Base-by-base conservation (phyloP, 2,113 vertebrate genomes). In the Pachypanchax playfairii region DNA sequence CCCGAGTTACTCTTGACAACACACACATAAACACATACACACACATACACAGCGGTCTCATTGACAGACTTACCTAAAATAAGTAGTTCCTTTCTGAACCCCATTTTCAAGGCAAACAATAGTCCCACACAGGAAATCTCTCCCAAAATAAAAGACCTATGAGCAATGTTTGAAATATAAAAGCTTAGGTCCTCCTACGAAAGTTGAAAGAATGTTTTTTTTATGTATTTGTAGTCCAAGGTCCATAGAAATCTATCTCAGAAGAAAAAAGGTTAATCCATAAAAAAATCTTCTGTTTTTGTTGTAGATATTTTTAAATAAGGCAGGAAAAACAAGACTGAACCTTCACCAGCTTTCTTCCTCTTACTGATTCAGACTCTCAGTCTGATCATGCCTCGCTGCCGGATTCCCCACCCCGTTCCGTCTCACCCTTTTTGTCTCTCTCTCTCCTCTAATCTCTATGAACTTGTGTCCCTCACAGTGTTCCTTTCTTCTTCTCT, bases 51-150 rank as follows among this genome's bases (percentile, higher is more conserved):
- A 3, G 22, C 28, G 20, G 7, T 44, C 6, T 54, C 49, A 61
- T 33, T 65, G 22, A 72, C 47, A 36, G 50, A 86, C 87, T 86
- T 56, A 87, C 87, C 73, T 5, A 85, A 59, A 31, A 73, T 25
- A 31, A 82, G 39, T 1, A 85, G 43, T 17, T 35, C 55, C 43
- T 75, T 87, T 12, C 35, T 12, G 36, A 21, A 17, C 47, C 33
- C 70, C 85, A 87, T 87, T 51, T 58, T 55, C 29, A 47, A 51
- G 10, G 29, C 5, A 28, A 36, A 54, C 6, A 13, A 9, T 53
- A 18, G 10, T 43, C 9, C 35, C 70, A 53, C 11, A 52, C 53
- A 26, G 47, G 18, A 18, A 51, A 36, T 20, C 22, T 63, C 13
- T 65, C 47, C n/a, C 6, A 22, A 28, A 47, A 3, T 21, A 44